Evolutionary conservation across 1,140 invertebrate genomes (phyloP).

Genomic region (Ceratina australensis): DNA sequence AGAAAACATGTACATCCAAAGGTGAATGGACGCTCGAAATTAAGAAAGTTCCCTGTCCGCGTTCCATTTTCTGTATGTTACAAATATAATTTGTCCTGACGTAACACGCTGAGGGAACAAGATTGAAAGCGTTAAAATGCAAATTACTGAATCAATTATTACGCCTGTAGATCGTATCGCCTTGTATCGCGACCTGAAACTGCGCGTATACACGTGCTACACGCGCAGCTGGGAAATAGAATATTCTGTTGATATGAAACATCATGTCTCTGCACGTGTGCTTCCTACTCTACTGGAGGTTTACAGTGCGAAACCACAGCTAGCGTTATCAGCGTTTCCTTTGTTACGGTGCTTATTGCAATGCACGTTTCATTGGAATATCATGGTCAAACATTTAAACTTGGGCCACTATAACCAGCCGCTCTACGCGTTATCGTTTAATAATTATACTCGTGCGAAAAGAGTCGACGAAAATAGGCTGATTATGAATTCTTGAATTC

Average conservation of each 20-base stretch:
- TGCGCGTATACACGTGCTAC: neutral
- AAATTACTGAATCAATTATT: neutral
- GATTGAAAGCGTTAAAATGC: neutral
- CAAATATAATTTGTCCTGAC: neutral
- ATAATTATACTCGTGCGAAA: neutral
- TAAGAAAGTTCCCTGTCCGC: too few species aligned
- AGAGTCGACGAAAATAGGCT: too few species aligned
- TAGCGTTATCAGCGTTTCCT: constrained; percentile 27
- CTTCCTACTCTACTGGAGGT: neutral
- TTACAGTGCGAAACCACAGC: constrained; percentile 46
- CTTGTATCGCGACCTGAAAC: neutral
- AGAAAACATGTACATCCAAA: too few species aligned
- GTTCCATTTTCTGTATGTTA: too few species aligned
- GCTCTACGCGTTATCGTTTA: neutral
- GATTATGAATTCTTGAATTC: too few species aligned
- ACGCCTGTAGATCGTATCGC: neutral
- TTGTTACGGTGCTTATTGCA: neutral
- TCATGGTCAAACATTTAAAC: neutral
- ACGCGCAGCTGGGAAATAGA: constrained; percentile 20
- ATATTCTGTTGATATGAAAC: constrained; percentile 42
- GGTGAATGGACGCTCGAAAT: too few species aligned
- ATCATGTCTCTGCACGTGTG: constrained; percentile 5
- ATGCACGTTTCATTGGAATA: neutral
- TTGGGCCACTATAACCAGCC: neutral
- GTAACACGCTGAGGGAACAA: neutral